phyloP scores from a whole-genome alignment of 2,113 vertebrate genomes.

The Strigops habroptila region DNA sequence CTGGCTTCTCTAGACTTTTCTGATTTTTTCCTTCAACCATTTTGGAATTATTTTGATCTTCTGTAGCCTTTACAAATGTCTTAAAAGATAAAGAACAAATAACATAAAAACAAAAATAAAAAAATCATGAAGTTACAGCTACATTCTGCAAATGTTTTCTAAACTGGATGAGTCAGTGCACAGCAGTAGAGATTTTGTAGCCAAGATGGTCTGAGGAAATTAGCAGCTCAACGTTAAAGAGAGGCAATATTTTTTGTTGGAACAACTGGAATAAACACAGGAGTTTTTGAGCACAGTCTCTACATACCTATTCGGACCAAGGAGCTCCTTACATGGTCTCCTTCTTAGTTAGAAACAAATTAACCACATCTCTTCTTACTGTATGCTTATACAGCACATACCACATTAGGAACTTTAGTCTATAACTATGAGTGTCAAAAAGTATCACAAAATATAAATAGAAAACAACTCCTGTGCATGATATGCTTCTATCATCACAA shows the following conservation, averaged over 20 bases:
- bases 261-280: background rate
- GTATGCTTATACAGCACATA: background rate
- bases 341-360: background rate
- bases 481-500: background rate
- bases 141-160: background rate
- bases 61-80: constrained; percentile 38
- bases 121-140: background rate
- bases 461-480: background rate
- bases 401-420: background rate
- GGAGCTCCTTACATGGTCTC: background rate
- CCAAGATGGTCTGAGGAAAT: background rate
- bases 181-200: background rate
- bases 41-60: constrained; percentile 49
- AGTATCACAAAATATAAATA: background rate
- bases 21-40: constrained; percentile 43
- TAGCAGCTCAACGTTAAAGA: background rate
- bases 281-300: background rate
- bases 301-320: background rate
- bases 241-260: background rate
- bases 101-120: background rate
- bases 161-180: background rate
- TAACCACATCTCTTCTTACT: background rate
- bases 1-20: constrained; percentile 48
- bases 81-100: constrained; percentile 55
- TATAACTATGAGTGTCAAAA: background rate